A percentile compares a stretch with the other conserved stretches of the same genome.
phyloP scores from a whole-genome alignment of 2,113 vertebrate species.

The Hippoglossus stenolepis region DNA sequence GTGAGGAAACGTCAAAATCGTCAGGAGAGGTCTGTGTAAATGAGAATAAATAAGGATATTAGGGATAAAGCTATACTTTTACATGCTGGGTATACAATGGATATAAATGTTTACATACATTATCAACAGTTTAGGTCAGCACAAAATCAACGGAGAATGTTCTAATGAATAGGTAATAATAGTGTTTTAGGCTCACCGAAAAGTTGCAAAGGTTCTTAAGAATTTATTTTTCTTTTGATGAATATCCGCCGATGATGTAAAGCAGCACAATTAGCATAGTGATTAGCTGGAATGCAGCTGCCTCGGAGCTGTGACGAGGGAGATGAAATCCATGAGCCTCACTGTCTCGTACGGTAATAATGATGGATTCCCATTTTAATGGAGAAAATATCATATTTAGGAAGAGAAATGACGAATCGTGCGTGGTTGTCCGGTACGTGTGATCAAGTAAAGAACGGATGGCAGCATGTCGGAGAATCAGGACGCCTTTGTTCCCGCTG shows the following conservation, averaged over 20 bases:
- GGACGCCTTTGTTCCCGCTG: constrained; percentile 19
- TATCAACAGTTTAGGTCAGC: neutral
- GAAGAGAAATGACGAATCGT: constrained; percentile 44
- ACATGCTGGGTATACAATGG: neutral
- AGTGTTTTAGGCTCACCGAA: neutral
- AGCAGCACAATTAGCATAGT: constrained; percentile 66
- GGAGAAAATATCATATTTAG: constrained; percentile 35
- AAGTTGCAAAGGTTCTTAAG: constrained; percentile 7
- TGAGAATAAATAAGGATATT: neutral
- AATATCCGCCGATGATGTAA: constrained; percentile 54
- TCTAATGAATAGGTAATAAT: neutral
- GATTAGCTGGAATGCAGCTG: constrained; percentile 58
- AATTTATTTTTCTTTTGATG: constrained; percentile 39
- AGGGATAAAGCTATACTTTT: neutral
- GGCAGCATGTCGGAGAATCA: constrained; percentile 11
- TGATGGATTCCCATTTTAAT: constrained; percentile 32
- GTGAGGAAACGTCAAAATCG: neutral
- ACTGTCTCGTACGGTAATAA: constrained; percentile 41
- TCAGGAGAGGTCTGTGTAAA: neutral
- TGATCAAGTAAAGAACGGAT: constrained; percentile 29
- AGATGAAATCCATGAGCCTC: constrained; percentile 40
- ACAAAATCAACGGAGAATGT: neutral
- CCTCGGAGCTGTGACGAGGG: constrained; percentile 51
- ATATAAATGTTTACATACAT: constrained; percentile 2
- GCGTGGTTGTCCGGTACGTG: constrained; percentile 50